Evolutionary conservation across 2,888 invertebrate species (phyloP), one percentile per base, ranked within the genome.

Genomic region (Latrodectus hesperus): DNA sequence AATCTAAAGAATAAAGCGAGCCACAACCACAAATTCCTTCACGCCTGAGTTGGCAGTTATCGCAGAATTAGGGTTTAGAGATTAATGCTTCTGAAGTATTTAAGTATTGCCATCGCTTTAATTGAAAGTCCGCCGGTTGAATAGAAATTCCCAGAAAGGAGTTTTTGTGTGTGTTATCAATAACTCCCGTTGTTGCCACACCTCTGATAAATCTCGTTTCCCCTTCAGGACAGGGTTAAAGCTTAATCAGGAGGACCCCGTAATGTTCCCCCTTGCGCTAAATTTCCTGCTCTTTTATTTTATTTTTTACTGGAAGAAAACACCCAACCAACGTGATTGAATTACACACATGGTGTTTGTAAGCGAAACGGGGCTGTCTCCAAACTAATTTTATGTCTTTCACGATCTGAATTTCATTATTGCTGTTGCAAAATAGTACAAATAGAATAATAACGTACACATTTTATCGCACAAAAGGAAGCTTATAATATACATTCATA

Each of bases 301-400:
- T 84, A 78, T 84, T 67, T 78, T 78, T 17, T 72, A 49, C 67
- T 49, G 70, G 68, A 49, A 75, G 70, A 82, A 82, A 84, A 72
- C 70, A 87, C 81, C 86, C 86, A 77, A 60, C 77, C 81, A 80
- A 81, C 71, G 86, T 87, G 86, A 87, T 87, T 87, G 74, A 81
- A 87, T 87, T 87, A 87, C 86, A 87, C 81, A 70, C 81, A 60
- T 67, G 82, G 53, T 68, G 52, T 60, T 64, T 52, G 51, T 51
- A 16, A 38, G 17, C 17, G n/a, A n/a, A 38, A 11, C 26, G 82
- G 82, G 75, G 11, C 60, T 26, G 49, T 67, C 38, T 8, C 8
- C 51, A 49, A 11, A 82, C 11, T 82, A 75, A 14, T 8, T 3
- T 16, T 72, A 11, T 12, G 4, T 60, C 60, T n/a, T 60, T n/a